Evolutionary conservation across 2,888 invertebrate species (phyloP).

Genomic region (Mechanitis messenoides): DNA sequence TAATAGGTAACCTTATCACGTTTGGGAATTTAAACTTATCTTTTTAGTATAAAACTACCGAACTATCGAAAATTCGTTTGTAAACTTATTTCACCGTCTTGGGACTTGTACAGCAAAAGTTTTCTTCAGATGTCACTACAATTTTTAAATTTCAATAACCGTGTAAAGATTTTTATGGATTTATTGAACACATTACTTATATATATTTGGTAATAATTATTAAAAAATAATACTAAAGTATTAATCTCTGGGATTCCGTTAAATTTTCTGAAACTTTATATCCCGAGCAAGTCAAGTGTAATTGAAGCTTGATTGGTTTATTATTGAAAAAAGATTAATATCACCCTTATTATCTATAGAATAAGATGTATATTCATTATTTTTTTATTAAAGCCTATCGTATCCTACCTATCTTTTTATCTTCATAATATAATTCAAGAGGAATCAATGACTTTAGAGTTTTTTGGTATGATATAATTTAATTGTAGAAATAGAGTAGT

Average conservation of each 20-base stretch:
- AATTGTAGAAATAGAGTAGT: conserved; percentile 11
- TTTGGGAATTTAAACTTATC: conserved; percentile 22
- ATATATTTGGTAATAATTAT: too few relatives aligned
- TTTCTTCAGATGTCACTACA: conserved; percentile 12
- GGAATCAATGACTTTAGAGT: conserved; percentile 10
- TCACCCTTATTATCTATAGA: not conserved
- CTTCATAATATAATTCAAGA: conserved; percentile 19
- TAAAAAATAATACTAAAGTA: too few relatives aligned
- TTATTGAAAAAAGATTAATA: not conserved
- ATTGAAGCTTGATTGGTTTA: not conserved
- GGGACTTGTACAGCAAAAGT: conserved; percentile 16
- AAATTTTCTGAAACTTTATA: not conserved
- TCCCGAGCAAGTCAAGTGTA: not conserved
- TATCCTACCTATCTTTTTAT: conserved; percentile 11
- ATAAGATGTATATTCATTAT: not conserved
- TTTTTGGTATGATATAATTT: conserved; percentile 7
- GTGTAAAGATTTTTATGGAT: not conserved
- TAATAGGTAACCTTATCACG: conserved; percentile 17
- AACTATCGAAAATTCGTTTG: conserved; percentile 19
- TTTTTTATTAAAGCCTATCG: not conserved
- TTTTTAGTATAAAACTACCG: conserved; percentile 18
- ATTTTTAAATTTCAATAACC: conserved; percentile 16
- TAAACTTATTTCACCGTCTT: conserved; percentile 20
- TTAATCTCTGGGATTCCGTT: too few relatives aligned
- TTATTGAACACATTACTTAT: not conserved